Percentiles rank a stretch among this genome's conserved stretches.
phyloP scores from a whole-genome alignment of 2,113 vertebrate genomes.

The Centropristis striata region DNA sequence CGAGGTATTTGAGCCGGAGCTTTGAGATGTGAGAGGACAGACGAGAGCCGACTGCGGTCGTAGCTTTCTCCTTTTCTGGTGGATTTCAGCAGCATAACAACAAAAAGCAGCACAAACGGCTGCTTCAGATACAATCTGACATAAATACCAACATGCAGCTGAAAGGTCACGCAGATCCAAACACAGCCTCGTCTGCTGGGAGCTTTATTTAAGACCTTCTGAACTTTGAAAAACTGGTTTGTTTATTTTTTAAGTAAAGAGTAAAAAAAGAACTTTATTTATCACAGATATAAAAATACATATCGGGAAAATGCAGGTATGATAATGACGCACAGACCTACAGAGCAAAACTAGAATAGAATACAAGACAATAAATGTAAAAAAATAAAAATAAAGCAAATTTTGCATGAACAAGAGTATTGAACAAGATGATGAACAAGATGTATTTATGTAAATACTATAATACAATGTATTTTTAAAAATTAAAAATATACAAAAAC shows the following conservation, averaged over 20 bases:
- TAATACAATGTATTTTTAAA: too few relatives aligned
- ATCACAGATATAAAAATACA: neutral
- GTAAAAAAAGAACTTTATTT: neutral
- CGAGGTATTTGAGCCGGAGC: neutral
- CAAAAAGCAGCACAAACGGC: neutral
- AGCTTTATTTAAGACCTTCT: neutral
- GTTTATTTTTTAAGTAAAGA: neutral
- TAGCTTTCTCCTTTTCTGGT: neutral
- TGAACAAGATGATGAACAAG: too few relatives aligned
- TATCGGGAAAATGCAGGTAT: neutral
- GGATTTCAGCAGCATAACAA: conserved; percentile 20
- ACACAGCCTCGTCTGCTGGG: neutral
- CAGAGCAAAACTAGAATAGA: neutral
- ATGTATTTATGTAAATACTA: too few relatives aligned
- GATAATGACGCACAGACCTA: neutral
- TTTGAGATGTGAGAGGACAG: neutral
- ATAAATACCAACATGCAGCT: conserved; percentile 3
- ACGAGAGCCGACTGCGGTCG: neutral
- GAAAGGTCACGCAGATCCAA: conserved; percentile 38
- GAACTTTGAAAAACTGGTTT: neutral
- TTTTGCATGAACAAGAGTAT: too few relatives aligned
- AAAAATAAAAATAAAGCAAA: too few relatives aligned
- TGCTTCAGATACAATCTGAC: conserved; percentile 28
- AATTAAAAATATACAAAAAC: too few relatives aligned
- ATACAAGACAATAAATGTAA: neutral